A percentile compares a stretch with the other conserved stretches of the same genome.
phyloP scores from a whole-genome alignment of 2,113 vertebrate species.

The Tautogolabrus adspersus region DNA sequence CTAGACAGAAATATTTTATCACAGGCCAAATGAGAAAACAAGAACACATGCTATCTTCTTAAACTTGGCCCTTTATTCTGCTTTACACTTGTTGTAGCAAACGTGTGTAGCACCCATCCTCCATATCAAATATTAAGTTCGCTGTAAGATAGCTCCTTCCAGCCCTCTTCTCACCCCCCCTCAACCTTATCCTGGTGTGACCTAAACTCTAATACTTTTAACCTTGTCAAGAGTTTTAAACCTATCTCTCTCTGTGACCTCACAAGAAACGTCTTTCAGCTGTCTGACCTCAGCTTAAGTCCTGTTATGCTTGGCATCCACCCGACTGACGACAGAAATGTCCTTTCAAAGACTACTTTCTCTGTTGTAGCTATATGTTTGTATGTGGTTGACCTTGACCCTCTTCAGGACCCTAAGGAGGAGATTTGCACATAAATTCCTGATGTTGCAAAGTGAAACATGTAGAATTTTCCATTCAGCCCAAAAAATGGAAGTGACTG shows the following conservation, averaged over 20 bases:
- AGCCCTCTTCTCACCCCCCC: background rate
- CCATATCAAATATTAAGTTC: background rate
- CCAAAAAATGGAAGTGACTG: background rate
- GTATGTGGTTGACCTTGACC: background rate
- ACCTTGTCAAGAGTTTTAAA: background rate
- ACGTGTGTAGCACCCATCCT: background rate
- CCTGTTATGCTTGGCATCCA: background rate
- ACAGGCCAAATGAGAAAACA: conserved; percentile 43
- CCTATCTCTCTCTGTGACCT: background rate
- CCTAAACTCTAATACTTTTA: background rate
- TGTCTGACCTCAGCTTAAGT: background rate
- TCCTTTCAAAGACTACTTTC: no score
- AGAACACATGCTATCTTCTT: conserved; percentile 24
- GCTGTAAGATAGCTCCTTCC: background rate
- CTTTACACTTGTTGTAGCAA: background rate
- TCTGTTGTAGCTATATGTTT: no score
- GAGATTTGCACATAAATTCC: background rate
- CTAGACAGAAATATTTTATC: conserved; percentile 58
- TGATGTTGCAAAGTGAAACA: no score
- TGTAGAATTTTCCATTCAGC: background rate
- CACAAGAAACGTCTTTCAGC: background rate
- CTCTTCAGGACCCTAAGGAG: background rate
- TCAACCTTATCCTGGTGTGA: background rate
- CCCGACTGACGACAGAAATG: no score
- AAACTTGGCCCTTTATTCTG: conserved; percentile 20